Evolutionary conservation across 1,140 invertebrate species (phyloP).

Genomic region (Caenorhabditis latens): DNA sequence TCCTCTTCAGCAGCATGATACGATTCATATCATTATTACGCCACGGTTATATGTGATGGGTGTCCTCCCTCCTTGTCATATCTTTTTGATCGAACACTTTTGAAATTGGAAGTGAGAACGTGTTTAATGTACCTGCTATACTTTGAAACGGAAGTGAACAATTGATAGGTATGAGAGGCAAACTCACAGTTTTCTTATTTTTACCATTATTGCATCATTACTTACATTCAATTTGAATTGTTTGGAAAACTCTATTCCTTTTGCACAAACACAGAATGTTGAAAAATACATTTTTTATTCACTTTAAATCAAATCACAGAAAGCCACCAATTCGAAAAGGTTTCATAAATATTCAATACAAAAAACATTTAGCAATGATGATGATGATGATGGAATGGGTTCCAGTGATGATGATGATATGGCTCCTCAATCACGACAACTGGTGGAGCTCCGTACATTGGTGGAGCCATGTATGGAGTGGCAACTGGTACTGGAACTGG

Average conservation of each 20-base stretch:
- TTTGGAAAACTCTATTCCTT: too few relatives aligned
- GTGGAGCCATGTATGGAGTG: constrained; percentile 19
- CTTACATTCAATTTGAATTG: too few relatives aligned
- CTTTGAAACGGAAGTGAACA: too few relatives aligned
- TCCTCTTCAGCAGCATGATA: background rate
- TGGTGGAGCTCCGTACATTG: constrained; percentile 38
- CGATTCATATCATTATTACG: constrained; percentile 49
- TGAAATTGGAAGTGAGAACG: constrained; percentile 22
- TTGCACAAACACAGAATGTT: too few relatives aligned
- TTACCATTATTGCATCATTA: too few relatives aligned
- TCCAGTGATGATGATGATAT: constrained; percentile 43
- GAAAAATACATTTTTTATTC: too few relatives aligned
- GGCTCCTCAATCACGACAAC: constrained; percentile 21
- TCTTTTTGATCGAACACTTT: constrained; percentile 44
- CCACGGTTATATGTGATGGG: background rate
- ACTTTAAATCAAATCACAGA: too few relatives aligned
- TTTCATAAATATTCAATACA: background rate
- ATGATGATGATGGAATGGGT: constrained; percentile 51
- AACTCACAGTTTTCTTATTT: too few relatives aligned
- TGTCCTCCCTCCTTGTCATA: constrained; percentile 12
- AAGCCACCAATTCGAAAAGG: background rate
- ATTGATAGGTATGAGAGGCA: too few relatives aligned
- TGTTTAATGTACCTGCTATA: background rate
- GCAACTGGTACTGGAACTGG: constrained; percentile 44
- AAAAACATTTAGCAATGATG: constrained; percentile 24